Conservation (phyloP, 23 tunicate genomes). For the Styela clava region DNA sequence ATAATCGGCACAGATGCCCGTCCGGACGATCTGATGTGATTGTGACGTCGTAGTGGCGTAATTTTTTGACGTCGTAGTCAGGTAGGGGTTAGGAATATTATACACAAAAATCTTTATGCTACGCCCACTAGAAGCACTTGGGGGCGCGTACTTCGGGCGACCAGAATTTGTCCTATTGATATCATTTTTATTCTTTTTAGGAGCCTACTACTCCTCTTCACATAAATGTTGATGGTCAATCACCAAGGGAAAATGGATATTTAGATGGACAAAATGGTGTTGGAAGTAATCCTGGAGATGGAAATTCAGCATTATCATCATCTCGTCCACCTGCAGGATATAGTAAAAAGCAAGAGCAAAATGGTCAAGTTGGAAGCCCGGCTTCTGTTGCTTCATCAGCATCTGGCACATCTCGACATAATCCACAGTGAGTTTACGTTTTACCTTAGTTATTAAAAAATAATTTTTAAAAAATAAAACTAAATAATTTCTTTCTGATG, state of each 20-base stretch:
- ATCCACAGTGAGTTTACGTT: conserved; percentile 50
- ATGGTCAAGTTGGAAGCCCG: conserved; percentile 45
- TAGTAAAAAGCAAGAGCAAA: conserved; percentile 8
- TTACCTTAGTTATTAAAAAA: too few species aligned
- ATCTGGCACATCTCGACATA: conserved; percentile 48
- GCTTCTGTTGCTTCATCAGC: conserved; percentile 74
- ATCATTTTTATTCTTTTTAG: neutral
- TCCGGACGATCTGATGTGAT: too few species aligned
- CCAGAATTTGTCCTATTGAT: too few species aligned
- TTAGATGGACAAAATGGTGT: conserved; percentile 7
- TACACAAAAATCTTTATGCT: too few species aligned
- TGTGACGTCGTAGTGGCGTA: too few species aligned
- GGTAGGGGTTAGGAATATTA: too few species aligned
- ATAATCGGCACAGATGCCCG: too few species aligned
- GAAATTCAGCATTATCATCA: conserved; percentile 23
- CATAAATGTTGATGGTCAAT: conserved; percentile 56
- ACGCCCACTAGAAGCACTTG: too few species aligned
- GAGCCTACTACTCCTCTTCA: conserved; percentile 15
- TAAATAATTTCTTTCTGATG: too few species aligned
- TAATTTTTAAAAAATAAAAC: too few species aligned
- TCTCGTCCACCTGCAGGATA: conserved; percentile 10
- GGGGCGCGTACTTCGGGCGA: too few species aligned
- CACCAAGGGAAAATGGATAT: conserved; percentile 44
- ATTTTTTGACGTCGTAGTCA: too few species aligned
- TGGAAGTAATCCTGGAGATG: neutral